These are phyloP conservation scores for Drosophila aldrichi DNA, from an alignment of 2,888 invertebrate species.

Conservation along the genomic window DNA sequence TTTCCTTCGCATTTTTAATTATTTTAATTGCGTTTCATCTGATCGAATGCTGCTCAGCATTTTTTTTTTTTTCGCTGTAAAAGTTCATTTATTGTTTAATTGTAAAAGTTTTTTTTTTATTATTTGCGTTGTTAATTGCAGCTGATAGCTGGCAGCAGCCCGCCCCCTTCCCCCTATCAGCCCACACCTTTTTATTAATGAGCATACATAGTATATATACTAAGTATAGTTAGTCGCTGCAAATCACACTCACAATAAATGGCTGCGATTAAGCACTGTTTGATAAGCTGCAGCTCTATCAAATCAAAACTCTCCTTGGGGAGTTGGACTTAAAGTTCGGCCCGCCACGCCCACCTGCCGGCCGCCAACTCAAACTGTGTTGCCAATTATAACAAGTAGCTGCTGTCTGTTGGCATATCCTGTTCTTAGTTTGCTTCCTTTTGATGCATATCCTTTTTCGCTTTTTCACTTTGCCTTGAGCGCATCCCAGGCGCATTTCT, in stretches of 20 bases:
- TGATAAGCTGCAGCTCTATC: not conserved
- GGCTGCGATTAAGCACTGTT: not conserved
- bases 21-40: slow-evolving; percentile 78
- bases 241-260: slow-evolving; percentile 2
- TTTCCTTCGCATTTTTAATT: slow-evolving; percentile 55
- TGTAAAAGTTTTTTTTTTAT: slow-evolving; percentile 18
- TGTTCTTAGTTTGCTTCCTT: slow-evolving; percentile 73
- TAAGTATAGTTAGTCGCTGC: not conserved
- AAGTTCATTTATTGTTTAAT: slow-evolving; percentile 62
- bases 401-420: slow-evolving; percentile 51
- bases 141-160: slow-evolving; percentile 12
- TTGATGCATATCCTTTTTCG: slow-evolving; percentile 66
- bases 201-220: not conserved
- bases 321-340: not conserved
- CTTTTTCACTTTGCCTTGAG: slow-evolving; percentile 59
- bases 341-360: not conserved
- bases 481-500: slow-evolving; percentile 40
- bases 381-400: slow-evolving; percentile 78
- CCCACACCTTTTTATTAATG: slow-evolving; percentile 15
- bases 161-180: too few species aligned
- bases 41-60: slow-evolving; percentile 53
- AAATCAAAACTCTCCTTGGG: not conserved
- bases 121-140: slow-evolving; percentile 68
- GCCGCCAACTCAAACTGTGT: slow-evolving; percentile 1
- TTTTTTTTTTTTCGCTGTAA: slow-evolving; percentile 21